Conservation (phyloP, 2,888 invertebrate genomes). For the Andrena fulva region DNA sequence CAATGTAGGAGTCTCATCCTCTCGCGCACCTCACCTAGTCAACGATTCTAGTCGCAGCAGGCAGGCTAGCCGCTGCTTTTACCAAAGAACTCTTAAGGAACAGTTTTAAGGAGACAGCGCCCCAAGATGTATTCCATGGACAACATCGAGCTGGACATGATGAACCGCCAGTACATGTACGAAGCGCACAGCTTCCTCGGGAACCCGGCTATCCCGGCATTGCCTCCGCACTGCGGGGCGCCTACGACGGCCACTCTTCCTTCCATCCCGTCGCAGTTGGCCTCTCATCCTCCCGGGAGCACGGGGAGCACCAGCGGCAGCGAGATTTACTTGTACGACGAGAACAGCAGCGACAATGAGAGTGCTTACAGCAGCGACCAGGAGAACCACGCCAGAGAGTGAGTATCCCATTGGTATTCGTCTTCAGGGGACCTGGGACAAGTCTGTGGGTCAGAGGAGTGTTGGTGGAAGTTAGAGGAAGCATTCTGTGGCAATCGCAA, state of each 20-base stretch:
- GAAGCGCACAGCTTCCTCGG: conserved; percentile 85
- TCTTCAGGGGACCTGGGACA: background rate
- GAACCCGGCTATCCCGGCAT: conserved; percentile 82
- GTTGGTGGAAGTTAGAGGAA: background rate
- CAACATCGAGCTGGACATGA: conserved; percentile 89
- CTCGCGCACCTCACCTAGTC: background rate
- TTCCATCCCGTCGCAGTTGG: conserved; percentile 82
- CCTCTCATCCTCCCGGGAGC: conserved; percentile 83
- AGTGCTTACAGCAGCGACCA: conserved; percentile 94
- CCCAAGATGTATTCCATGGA: conserved; percentile 88
- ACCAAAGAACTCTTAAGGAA: background rate
- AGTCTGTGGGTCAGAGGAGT: background rate
- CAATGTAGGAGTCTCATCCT: background rate
- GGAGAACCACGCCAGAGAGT: conserved; percentile 92
- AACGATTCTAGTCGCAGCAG: conserved; percentile 45
- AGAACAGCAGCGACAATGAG: conserved; percentile 88
- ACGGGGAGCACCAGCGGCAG: conserved; percentile 88
- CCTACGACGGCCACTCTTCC: conserved; percentile 77
- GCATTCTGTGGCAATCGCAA: background rate
- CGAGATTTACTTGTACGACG: conserved; percentile 90
- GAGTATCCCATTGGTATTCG: conserved; percentile 65
- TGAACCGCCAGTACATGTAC: conserved; percentile 89
- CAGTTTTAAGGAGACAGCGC: too few relatives aligned
- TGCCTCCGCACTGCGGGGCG: conserved; percentile 81
- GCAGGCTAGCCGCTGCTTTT: background rate